Conservation (phyloP, 2,113 vertebrate species). For the Ariopsis seemanni region DNA sequence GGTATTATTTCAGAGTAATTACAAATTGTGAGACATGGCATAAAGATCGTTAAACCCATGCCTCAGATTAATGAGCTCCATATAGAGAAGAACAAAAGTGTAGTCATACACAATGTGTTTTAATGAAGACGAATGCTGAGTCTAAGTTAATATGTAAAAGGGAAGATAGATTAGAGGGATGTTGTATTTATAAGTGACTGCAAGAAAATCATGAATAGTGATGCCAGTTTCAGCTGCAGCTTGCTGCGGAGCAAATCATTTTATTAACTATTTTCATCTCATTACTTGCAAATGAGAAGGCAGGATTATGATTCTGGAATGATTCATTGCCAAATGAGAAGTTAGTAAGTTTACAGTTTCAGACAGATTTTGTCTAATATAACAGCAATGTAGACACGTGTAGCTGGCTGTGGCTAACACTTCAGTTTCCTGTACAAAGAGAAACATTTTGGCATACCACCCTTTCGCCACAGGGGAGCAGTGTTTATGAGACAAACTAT, state of each 20-base stretch:
- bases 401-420: neutral
- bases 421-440: neutral
- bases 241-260: constrained; percentile 29
- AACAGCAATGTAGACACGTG: neutral
- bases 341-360: constrained; percentile 5
- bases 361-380: neutral
- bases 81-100: constrained; percentile 34
- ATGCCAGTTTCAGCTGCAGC: constrained; percentile 26
- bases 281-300: constrained; percentile 21
- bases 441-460: constrained; percentile 50
- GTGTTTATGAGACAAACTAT: constrained; percentile 21
- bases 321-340: constrained; percentile 15
- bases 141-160: constrained; percentile 38
- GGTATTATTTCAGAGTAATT: constrained; percentile 48
- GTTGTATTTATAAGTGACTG: constrained; percentile 40
- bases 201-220: constrained; percentile 16
- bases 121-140: constrained; percentile 54
- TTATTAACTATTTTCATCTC: constrained; percentile 28
- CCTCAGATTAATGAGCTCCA: constrained; percentile 43
- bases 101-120: constrained; percentile 30
- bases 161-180: constrained; percentile 39
- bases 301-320: constrained; percentile 18
- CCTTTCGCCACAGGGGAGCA: constrained; percentile 58
- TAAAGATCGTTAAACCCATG: constrained; percentile 10
- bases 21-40: constrained; percentile 40